Conservation (phyloP, 2,888 invertebrate species). For the Corythucha ciliata region DNA sequence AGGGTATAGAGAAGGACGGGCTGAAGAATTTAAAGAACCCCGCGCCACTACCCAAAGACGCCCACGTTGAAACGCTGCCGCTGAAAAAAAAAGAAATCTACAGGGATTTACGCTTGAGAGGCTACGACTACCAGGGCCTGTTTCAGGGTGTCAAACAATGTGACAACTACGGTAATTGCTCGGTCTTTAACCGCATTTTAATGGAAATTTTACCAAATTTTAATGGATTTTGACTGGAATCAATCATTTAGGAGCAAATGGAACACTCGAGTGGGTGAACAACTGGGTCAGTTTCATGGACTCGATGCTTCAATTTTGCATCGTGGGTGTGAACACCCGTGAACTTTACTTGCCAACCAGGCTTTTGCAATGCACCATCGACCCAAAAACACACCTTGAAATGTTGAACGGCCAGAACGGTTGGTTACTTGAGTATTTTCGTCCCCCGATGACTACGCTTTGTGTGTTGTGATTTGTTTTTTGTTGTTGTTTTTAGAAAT, state of each 20-base stretch:
- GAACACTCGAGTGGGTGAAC: constrained; percentile 72
- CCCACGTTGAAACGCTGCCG: constrained; percentile 45
- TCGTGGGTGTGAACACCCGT: constrained; percentile 64
- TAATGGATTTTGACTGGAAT: too few species aligned
- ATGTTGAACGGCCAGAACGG: constrained; percentile 13
- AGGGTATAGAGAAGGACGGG: constrained; percentile 54
- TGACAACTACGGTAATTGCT: constrained; percentile 55
- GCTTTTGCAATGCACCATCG: constrained; percentile 68
- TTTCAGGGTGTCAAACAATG: constrained; percentile 72
- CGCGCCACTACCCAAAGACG: constrained; percentile 45
- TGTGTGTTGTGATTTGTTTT: too few species aligned
- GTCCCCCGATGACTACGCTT: too few species aligned
- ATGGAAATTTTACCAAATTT: too few species aligned
- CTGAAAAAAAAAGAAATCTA: constrained; percentile 64
- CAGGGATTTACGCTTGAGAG: constrained; percentile 76
- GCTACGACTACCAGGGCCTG: constrained; percentile 73
- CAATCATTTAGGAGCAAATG: constrained; percentile 42
- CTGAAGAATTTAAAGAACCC: constrained; percentile 47
- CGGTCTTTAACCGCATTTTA: too few species aligned
- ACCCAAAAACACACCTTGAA: constrained; percentile 49
- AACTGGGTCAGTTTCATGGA: constrained; percentile 96
- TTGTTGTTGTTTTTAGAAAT: too few species aligned
- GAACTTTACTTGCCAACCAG: constrained; percentile 82
- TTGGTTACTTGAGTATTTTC: too few species aligned
- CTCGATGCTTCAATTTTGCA: constrained; percentile 89